Evolutionary conservation across 1,140 invertebrate species (phyloP).

Genomic region (Phthorimaea operculella): DNA sequence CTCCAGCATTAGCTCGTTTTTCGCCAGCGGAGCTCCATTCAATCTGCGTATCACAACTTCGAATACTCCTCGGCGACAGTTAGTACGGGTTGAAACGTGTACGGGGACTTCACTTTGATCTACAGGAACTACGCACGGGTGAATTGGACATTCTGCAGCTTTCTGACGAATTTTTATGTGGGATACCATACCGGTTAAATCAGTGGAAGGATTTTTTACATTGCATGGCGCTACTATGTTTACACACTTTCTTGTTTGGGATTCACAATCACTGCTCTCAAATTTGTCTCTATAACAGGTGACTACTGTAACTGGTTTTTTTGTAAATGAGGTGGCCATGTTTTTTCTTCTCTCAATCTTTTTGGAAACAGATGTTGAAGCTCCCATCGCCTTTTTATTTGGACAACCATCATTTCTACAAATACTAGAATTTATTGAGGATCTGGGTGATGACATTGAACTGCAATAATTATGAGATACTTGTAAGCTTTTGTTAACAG

Average conservation of each 20-base stretch:
- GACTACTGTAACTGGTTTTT: too few species aligned
- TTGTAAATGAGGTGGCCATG: too few species aligned
- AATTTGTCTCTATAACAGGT: too few species aligned
- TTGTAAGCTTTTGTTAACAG: conserved; percentile 57
- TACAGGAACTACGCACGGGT: conserved; percentile 37
- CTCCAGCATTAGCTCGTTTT: conserved; percentile 55
- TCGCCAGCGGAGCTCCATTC: conserved; percentile 51
- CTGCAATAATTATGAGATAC: conserved; percentile 11
- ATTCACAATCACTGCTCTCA: too few species aligned
- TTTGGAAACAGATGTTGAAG: too few species aligned
- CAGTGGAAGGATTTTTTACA: conserved; percentile 1
- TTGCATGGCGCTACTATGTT: too few species aligned
- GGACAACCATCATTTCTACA: too few species aligned
- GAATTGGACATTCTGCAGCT: conserved; percentile 36
- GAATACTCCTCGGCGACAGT: conserved; percentile 55
- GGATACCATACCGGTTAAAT: conserved; percentile 46
- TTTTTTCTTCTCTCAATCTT: too few species aligned
- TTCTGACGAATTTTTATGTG: conserved; percentile 47
- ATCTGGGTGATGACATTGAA: too few species aligned
- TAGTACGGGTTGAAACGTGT: conserved; percentile 42
- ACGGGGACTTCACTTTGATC: conserved; percentile 23
- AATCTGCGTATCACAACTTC: conserved; percentile 52
- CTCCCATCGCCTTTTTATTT: too few species aligned
- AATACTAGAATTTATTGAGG: too few species aligned
- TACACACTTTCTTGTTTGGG: too few species aligned